Base-by-base conservation (phyloP, 2,113 vertebrate species). In the Psephotus haematonotus region DNA sequence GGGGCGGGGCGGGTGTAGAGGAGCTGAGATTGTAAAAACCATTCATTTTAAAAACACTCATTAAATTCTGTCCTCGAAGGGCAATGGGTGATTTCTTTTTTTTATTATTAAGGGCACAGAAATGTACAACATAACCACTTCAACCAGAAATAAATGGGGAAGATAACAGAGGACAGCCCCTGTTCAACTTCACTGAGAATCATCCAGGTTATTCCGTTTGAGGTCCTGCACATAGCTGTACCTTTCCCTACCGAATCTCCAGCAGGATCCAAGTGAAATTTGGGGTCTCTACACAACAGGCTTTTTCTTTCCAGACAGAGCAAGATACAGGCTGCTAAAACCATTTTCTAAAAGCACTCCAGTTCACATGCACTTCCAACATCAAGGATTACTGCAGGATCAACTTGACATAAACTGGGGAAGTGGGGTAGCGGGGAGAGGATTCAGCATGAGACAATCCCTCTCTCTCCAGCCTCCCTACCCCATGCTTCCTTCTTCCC, bases 1-100 rank as follows among this genome's bases (percentile, higher is more conserved):
- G 16, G 8, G 4, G 6, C n/a, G 33, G 33, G 33, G n/a, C 5
- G 6, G 5, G 1, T 3, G 2, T 17, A 24, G 4, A 67, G 17
- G 25, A 83, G 27, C 60, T 44, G 4, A 83, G 8, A 52, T 11
- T 1, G 33, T 33, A 64, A 57, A 59, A 76, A 11, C 0, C 2
- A 24, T 49, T 43, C 11, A 67, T 60, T 43, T 76, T 41, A 24
- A 35, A 71, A 33, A 28, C 17, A 35, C 14, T 53, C 14, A 9
- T 7, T 57, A 37, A 33, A 50, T 55, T 57, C 25, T 46, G 15
- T 20, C 46, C 28, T 76, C 17, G 7, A 14, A 76, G 10, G 9
- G 44, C 28, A 92, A 28, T 0, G 4, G 4, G 6, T 62, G 18
- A 4, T 31, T 90, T 87, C 10, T n/a, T 69, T 53, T 53, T 27